Evolutionary conservation across 1,140 invertebrate species (phyloP).

Genomic region (Sitophilus oryzae): DNA sequence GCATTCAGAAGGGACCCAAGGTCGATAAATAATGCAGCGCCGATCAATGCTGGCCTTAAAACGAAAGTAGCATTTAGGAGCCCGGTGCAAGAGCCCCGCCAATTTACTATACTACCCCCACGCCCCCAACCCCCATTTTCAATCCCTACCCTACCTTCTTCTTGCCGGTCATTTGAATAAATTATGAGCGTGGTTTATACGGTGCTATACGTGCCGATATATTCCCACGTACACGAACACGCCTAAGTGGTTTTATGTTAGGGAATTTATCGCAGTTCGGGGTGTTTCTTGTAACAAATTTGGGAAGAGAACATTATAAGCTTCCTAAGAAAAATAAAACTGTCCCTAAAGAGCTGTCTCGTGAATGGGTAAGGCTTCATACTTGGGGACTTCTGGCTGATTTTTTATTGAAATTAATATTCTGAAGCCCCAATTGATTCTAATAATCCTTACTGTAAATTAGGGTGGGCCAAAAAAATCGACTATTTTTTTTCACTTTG

Average conservation of each 20-base stretch:
- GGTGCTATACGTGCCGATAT: background rate
- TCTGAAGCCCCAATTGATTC: background rate
- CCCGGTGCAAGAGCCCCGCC: background rate
- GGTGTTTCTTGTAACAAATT: background rate
- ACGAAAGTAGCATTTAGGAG: background rate
- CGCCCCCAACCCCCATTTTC: background rate
- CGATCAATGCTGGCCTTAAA: background rate
- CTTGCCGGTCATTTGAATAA: background rate
- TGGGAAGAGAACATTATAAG: no score
- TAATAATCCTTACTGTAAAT: no score
- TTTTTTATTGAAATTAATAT: background rate
- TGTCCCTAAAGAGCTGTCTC: no score
- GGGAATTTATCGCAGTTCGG: background rate
- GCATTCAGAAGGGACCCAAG: no score
- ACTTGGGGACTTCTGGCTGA: no score
- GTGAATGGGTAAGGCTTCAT: no score
- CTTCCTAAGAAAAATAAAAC: no score
- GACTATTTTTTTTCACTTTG: no score
- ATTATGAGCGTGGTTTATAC: background rate
- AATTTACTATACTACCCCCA: background rate
- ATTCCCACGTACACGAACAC: background rate
- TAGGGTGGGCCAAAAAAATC: no score
- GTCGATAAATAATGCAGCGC: background rate
- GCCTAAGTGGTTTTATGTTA: background rate
- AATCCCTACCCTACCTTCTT: background rate